Conservation (phyloP, 2,113 vertebrate species). For the Grammomys surdaster region DNA sequence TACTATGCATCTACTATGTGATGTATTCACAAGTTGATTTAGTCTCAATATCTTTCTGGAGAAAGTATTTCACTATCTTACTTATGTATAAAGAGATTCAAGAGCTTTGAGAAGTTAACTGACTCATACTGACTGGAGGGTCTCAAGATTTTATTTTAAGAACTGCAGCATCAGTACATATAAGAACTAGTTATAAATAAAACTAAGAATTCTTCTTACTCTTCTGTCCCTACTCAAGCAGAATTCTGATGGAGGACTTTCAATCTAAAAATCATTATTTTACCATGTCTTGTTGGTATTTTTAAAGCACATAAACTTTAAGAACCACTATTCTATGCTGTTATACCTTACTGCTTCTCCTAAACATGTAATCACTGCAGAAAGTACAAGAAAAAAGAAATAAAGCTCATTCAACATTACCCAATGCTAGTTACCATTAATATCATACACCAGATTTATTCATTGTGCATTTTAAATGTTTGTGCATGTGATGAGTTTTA, state of each 20-base stretch:
- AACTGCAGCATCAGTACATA: background rate
- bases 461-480: background rate
- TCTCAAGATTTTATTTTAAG: too few species aligned
- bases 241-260: background rate
- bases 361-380: background rate
- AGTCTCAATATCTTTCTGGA: background rate
- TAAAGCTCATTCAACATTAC: too few species aligned
- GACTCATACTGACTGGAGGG: background rate
- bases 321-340: background rate
- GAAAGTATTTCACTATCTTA: background rate
- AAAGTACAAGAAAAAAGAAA: background rate
- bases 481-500: background rate
- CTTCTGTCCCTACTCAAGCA: too few species aligned
- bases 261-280: background rate
- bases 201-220: background rate
- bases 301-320: background rate
- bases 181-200: background rate
- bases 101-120: background rate
- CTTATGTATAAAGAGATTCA: background rate
- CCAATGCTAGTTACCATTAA: background rate
- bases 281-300: background rate
- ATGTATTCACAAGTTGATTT: background rate
- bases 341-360: accelerated
- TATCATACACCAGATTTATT: background rate
- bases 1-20: background rate